A percentile compares a stretch with the other conserved stretches of the same genome.
phyloP scores from a whole-genome alignment of 2,113 vertebrate species.

The Mobula hypostoma region DNA sequence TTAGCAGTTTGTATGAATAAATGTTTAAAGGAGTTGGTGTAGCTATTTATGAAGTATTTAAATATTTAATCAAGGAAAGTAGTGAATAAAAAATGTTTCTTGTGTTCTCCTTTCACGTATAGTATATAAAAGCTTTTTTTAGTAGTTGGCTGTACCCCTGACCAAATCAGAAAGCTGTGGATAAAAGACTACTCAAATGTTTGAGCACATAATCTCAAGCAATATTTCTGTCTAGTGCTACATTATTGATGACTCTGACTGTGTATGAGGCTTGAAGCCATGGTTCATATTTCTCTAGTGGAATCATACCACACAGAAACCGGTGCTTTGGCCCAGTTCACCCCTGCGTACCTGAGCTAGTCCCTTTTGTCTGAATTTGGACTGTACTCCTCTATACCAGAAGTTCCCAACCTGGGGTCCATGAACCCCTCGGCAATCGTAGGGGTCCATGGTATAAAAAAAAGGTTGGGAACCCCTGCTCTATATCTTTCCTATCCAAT shows the following conservation, averaged over 20 bases:
- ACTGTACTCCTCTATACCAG: too few species aligned
- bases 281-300: not conserved
- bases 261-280: not conserved
- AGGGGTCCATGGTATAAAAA: too few species aligned
- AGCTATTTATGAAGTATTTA: slow-evolving; percentile 53
- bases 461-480: too few species aligned
- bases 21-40: slow-evolving; percentile 54
- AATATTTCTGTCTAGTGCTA: not conserved
- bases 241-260: not conserved
- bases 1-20: slow-evolving; percentile 43
- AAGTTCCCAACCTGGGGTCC: too few species aligned
- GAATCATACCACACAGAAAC: too few species aligned
- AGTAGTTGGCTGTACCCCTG: not conserved
- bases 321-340: too few species aligned
- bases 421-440: too few species aligned
- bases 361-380: too few species aligned
- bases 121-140: slow-evolving; percentile 8
- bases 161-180: not conserved
- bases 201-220: not conserved
- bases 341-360: too few species aligned
- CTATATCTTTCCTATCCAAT: too few species aligned
- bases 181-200: not conserved
- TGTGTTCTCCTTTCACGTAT: not conserved
- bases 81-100: slow-evolving; percentile 40
- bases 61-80: slow-evolving; percentile 49